Conservation (phyloP, 2,113 vertebrate genomes). For the Pseudorasbora parva region DNA sequence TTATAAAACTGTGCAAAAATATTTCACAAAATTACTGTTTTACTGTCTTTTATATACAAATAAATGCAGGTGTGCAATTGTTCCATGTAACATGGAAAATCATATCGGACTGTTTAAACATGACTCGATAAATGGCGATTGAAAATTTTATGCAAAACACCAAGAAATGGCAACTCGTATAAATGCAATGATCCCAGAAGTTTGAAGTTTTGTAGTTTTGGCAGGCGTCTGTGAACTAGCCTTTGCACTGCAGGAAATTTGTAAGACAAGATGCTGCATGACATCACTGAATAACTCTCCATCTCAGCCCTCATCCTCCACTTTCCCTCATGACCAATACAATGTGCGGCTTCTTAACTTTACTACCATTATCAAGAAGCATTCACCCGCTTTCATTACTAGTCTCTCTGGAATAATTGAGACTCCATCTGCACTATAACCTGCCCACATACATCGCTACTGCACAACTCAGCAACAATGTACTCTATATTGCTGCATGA, state of each 20-base stretch:
- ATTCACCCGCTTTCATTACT: slow-evolving; percentile 3
- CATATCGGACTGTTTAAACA: background rate
- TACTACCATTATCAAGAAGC: background rate
- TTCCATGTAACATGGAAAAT: background rate
- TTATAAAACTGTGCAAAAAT: too few species aligned
- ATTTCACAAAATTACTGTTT: background rate
- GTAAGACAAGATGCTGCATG: background rate
- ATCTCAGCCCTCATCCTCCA: background rate
- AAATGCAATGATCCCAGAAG: background rate
- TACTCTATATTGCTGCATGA: too few species aligned
- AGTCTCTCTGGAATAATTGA: slow-evolving; percentile 8
- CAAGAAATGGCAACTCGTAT: background rate
- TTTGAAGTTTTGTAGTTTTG: background rate
- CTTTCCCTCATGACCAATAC: slow-evolving; percentile 19
- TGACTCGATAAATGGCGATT: background rate
- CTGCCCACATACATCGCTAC: too few species aligned
- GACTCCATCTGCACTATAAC: slow-evolving; percentile 18
- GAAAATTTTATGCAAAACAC: background rate
- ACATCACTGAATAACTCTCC: background rate
- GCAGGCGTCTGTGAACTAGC: background rate
- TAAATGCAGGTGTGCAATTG: background rate
- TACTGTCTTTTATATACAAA: background rate
- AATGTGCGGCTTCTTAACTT: background rate
- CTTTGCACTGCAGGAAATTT: background rate
- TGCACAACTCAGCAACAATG: too few species aligned